Evolutionary conservation across 35 echinoderm and acorn worm species (phyloP).

Genomic region (Holothuria glaberrima): DNA sequence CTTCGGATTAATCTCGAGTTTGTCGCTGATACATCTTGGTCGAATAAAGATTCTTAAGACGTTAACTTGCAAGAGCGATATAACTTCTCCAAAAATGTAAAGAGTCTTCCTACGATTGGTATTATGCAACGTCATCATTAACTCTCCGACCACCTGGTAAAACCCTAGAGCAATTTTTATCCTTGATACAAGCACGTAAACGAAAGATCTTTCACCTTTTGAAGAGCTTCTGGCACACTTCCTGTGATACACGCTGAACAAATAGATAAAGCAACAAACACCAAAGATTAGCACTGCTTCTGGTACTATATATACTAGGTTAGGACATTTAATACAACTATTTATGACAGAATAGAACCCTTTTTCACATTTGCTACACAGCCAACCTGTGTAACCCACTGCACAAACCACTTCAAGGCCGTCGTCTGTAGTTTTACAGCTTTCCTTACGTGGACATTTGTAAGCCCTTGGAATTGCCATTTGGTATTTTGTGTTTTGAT

Average conservation of each 20-base stretch:
- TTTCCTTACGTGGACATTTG: constrained; percentile 5
- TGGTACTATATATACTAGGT: neutral
- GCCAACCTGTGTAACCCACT: constrained; percentile 54
- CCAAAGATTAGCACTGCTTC: neutral
- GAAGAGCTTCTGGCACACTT: neutral
- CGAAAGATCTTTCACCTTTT: neutral
- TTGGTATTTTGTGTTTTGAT: neutral
- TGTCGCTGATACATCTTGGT: constrained; percentile 26
- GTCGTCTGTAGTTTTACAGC: neutral
- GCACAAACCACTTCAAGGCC: constrained; percentile 13
- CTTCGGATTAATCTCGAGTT: constrained; percentile 10
- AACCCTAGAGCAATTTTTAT: constrained; percentile 32
- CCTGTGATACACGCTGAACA: neutral
- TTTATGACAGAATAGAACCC: constrained; percentile 23
- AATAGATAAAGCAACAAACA: neutral
- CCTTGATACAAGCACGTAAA: neutral
- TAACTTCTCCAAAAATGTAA: neutral
- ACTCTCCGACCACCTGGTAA: constrained; percentile 55
- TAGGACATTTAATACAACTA: constrained; percentile 14
- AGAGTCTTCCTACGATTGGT: constrained; percentile 12
- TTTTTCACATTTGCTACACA: constrained; percentile 38
- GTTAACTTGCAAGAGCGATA: neutral
- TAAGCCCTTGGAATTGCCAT: neutral
- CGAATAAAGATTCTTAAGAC: constrained; percentile 7
- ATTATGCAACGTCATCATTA: constrained; percentile 15